Conservation (phyloP, 2,888 invertebrate species). For the Tipula confusa region DNA sequence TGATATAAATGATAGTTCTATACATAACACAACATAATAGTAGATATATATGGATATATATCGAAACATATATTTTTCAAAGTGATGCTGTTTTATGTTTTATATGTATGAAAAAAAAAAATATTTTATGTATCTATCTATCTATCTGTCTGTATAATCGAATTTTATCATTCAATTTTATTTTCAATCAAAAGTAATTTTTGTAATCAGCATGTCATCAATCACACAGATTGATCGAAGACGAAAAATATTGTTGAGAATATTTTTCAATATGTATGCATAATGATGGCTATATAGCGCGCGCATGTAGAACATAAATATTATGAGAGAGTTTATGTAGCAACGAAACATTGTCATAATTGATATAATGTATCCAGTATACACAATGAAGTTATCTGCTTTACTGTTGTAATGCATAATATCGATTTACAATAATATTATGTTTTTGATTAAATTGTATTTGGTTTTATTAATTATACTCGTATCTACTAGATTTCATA, state of each 20-base stretch:
- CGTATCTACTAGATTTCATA: background rate
- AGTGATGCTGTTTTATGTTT: slow-evolving; percentile 6
- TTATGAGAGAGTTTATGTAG: background rate
- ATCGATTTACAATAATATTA: background rate
- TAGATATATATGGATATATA: background rate
- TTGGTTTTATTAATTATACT: background rate
- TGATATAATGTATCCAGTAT: background rate
- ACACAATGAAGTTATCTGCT: background rate
- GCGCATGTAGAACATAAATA: background rate
- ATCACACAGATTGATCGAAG: slow-evolving; percentile 25
- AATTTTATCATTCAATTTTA: slow-evolving; percentile 25
- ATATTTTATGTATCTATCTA: background rate
- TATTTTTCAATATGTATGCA: background rate
- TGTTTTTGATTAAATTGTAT: background rate
- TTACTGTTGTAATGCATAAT: background rate
- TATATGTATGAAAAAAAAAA: too few relatives aligned
- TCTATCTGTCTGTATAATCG: slow-evolving; percentile 1
- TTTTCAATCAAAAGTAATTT: slow-evolving; percentile 12
- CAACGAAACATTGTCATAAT: background rate
- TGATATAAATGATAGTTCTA: slow-evolving; percentile 25
- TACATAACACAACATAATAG: background rate
- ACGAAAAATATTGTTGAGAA: background rate
- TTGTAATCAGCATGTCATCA: slow-evolving; percentile 20
- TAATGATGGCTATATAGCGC: background rate
- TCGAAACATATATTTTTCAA: background rate